These are phyloP conservation scores for Ctenomys sociabilis DNA, from an alignment of 2,113 vertebrate species.

Conservation along the genomic window DNA sequence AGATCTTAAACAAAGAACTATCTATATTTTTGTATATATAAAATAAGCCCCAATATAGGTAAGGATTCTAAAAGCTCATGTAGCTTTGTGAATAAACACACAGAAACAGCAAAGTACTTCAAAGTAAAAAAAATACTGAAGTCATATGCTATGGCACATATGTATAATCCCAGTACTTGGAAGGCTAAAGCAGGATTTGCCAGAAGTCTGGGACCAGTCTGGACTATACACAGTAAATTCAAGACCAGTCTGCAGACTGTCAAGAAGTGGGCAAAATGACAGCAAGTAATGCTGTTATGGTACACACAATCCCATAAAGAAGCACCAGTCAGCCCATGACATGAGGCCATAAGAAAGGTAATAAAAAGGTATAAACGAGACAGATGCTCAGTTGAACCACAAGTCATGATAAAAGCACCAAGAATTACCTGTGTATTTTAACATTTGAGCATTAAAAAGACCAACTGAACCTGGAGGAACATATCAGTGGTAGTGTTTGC, in stretches of 20 bases:
- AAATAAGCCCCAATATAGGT: neutral
- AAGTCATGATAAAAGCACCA: neutral
- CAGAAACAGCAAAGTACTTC: neutral
- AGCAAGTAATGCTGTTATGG: neutral
- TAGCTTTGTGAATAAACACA: neutral
- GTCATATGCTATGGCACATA: neutral
- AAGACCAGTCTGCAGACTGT: neutral
- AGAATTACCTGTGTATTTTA: neutral
- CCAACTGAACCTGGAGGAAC: neutral
- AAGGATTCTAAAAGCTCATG: neutral
- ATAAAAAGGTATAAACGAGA: neutral
- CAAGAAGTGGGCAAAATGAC: neutral
- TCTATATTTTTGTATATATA: neutral
- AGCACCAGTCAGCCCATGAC: neutral
- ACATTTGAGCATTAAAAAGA: neutral
- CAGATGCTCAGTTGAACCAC: neutral
- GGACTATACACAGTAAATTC: neutral
- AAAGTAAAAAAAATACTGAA: neutral
- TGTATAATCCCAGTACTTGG: neutral
- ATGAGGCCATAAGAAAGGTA: neutral
- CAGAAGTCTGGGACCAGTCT: neutral
- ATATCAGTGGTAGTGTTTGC: neutral
- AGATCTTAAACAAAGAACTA: neutral
- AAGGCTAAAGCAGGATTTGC: neutral
- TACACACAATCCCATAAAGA: neutral